Conservation (phyloP, 2,113 vertebrate species). For the Petaurus breviceps region DNA sequence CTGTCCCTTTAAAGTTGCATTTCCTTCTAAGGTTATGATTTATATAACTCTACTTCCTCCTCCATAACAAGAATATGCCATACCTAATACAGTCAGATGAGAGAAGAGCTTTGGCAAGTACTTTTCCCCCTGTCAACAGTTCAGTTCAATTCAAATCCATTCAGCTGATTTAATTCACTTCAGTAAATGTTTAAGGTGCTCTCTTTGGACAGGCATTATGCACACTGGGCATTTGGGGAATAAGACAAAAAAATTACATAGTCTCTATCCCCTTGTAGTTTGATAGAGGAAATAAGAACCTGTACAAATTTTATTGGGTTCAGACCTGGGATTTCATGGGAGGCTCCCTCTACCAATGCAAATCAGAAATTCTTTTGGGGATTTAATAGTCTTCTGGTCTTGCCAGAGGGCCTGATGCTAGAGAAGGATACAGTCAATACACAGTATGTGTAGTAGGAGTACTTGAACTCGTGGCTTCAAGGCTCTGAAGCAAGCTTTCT, state of each 20-base stretch:
- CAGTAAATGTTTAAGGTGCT: background rate
- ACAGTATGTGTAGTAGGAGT: background rate
- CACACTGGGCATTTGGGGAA: background rate
- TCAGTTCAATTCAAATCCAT: background rate
- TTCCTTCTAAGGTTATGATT: background rate
- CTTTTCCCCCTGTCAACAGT: background rate
- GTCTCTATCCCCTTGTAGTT: background rate
- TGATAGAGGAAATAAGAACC: background rate
- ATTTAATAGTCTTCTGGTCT: background rate
- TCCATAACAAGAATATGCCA: background rate
- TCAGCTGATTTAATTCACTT: background rate
- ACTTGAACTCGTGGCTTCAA: background rate
- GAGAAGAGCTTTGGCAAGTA: background rate
- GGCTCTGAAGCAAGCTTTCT: background rate
- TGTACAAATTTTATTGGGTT: background rate
- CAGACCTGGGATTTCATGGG: background rate
- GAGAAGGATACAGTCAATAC: background rate
- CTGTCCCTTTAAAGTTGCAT: background rate
- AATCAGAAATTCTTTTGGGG: background rate
- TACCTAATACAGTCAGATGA: background rate
- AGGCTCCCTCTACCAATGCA: background rate
- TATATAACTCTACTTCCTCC: background rate
- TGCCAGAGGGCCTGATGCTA: background rate
- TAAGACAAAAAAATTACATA: background rate
- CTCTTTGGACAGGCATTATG: background rate